Evolutionary conservation across 2,113 vertebrate genomes (phyloP), one percentile per base, ranked within the genome.

Genomic region (Canis aureus): DNA sequence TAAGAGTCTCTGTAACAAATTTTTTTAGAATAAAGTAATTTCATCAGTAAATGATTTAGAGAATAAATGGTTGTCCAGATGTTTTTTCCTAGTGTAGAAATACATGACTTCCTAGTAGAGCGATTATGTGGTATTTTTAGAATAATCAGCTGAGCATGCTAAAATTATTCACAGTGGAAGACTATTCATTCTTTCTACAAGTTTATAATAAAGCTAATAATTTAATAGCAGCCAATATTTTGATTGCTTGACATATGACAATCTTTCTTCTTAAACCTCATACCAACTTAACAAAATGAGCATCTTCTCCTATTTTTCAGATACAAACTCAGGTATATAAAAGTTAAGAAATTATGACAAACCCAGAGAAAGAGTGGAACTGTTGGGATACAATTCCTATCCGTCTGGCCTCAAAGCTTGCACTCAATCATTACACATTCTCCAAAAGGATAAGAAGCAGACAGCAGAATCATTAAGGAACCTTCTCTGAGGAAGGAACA

Each of bases 31-130:
- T 35, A 69, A 96, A 71, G 11, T 23, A 82, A 89, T 88, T 82
- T 97, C 10, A 94, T 79, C 69, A 96, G 22, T 69, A 43, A 53
- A n/a, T 23, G 91, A 87, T 93, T 92, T 97, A 38, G 19, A 95
- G 11, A 96, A 74, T 35, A 80, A 95, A 89, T 22, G 7, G 55
- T 38, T 89, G 8, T 88, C 62, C n/a, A 23, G 22, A 25, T 80
- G 19, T 64, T 67, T 86, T 94, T 92, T 19, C 3, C 29, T 55
- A 32, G 17, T 74, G 2, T 87, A 38, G 8, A 96, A 96, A 92
- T 35, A 73, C 19, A 5, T 73, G 67, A 55, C 93, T 94, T 88
- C 35, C 64, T 16, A 76, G 15, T 23, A 93, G 8, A 95, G 62
- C 80, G 90, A 84, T 84, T 80, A 78, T 25, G 2, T 29, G 29